Conservation (phyloP, 2,888 invertebrate species). For the Lithosia quadra region DNA sequence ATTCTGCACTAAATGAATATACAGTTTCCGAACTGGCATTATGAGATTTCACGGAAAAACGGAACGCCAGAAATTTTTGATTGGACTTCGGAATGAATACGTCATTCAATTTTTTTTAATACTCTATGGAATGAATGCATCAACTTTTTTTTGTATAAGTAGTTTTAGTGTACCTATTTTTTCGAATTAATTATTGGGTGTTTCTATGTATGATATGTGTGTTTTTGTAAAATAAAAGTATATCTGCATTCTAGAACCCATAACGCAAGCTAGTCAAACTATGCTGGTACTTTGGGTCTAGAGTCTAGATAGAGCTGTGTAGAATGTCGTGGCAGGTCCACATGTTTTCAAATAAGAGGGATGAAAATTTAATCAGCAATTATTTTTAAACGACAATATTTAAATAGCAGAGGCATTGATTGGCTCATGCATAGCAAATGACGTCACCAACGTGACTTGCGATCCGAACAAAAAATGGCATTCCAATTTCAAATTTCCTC, state of each 20-base stretch:
- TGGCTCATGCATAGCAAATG: slow-evolving; percentile 37
- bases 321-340: too few species aligned
- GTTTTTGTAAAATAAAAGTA: too few species aligned
- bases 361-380: slow-evolving; percentile 28
- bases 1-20: slow-evolving; percentile 71
- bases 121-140: not conserved
- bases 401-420: slow-evolving; percentile 39
- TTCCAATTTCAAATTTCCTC: slow-evolving; percentile 44
- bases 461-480: slow-evolving; percentile 37
- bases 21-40: slow-evolving; percentile 60
- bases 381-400: slow-evolving; percentile 27
- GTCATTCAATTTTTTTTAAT: slow-evolving; percentile 39
- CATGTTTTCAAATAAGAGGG: slow-evolving; percentile 10
- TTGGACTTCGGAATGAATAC: slow-evolving; percentile 47
- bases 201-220: too few species aligned
- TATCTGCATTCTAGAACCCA: too few species aligned
- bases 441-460: slow-evolving; percentile 46
- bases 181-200: too few species aligned
- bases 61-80: slow-evolving; percentile 43
- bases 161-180: not conserved
- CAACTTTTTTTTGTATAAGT: not conserved
- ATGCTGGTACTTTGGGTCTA: too few species aligned
- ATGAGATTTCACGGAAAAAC: slow-evolving; percentile 52
- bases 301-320: too few species aligned
- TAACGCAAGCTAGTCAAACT: too few species aligned